Evolutionary conservation across 2,113 vertebrate species (phyloP).

Genomic region (Pogona vitticeps): DNA sequence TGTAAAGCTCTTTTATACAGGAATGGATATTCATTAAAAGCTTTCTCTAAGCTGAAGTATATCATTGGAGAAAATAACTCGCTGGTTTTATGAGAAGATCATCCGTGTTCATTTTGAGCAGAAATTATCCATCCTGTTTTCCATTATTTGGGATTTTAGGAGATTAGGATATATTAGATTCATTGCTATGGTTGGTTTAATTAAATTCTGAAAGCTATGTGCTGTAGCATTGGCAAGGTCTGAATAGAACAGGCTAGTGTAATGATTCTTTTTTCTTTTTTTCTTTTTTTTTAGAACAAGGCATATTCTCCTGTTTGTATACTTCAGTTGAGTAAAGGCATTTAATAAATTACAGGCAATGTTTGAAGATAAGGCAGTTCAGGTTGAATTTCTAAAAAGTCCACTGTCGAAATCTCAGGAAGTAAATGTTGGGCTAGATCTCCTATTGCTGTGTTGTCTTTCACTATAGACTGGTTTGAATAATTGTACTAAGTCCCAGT

Average conservation of each 20-base stretch:
- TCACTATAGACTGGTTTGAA: too few species aligned
- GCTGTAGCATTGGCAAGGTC: background rate
- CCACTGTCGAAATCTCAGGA: background rate
- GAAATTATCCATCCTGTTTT: slow-evolving; percentile 15
- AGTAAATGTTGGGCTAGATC: background rate
- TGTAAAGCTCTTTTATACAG: background rate
- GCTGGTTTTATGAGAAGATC: background rate
- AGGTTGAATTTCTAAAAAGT: background rate
- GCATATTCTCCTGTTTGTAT: background rate
- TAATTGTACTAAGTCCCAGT: too few species aligned
- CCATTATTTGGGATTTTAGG: slow-evolving; percentile 24
- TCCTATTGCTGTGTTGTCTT: background rate
- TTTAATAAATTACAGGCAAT: background rate
- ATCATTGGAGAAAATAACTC: background rate
- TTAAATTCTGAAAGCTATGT: slow-evolving; percentile 18
- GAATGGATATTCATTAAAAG: background rate
- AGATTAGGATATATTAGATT: slow-evolving; percentile 21
- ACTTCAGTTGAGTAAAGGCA: too few species aligned
- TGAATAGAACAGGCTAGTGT: background rate
- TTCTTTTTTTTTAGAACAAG: background rate
- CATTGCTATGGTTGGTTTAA: slow-evolving; percentile 16
- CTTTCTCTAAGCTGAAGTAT: background rate
- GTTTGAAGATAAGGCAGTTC: background rate
- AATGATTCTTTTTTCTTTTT: background rate
- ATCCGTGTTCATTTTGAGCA: slow-evolving; percentile 2